These are phyloP conservation scores for Microcebus jonahi DNA, from an alignment of 2,113 vertebrate species.

Conservation along the genomic window DNA sequence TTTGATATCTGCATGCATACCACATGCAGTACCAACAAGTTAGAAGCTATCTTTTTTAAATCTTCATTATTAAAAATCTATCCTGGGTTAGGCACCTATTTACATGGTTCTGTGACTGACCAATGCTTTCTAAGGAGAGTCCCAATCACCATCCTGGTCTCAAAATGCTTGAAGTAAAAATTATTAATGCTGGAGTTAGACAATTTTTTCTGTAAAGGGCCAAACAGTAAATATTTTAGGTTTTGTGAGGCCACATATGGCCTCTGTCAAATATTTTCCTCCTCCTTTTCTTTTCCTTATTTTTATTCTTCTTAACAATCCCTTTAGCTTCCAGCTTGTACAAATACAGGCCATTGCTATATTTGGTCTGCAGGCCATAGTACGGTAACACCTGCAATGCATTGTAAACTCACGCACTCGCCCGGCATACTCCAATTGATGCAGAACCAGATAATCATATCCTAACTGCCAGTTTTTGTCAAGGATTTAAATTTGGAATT, in stretches of 20 bases:
- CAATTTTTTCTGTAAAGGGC: background rate
- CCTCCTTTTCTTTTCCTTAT: background rate
- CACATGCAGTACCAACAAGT: background rate
- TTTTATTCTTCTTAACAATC: background rate
- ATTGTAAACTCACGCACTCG: background rate
- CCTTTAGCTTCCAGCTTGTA: background rate
- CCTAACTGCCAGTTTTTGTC: background rate
- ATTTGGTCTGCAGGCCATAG: background rate
- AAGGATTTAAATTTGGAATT: background rate
- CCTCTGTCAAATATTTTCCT: background rate
- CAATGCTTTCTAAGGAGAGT: background rate
- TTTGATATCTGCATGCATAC: background rate
- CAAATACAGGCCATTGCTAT: background rate
- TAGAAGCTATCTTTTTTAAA: background rate
- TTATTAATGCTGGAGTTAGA: background rate
- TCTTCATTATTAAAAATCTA: background rate
- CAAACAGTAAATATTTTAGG: background rate
- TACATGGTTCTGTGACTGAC: background rate
- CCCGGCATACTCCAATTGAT: accelerated
- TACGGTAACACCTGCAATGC: background rate
- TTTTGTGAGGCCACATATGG: background rate
- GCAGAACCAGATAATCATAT: background rate
- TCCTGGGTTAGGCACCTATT: background rate
- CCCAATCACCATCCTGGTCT: background rate
- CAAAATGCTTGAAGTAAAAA: background rate